These are phyloP conservation scores for Sparidentex hasta DNA, from an alignment of 2,797 vertebrate species.

Conservation along the genomic window DNA sequence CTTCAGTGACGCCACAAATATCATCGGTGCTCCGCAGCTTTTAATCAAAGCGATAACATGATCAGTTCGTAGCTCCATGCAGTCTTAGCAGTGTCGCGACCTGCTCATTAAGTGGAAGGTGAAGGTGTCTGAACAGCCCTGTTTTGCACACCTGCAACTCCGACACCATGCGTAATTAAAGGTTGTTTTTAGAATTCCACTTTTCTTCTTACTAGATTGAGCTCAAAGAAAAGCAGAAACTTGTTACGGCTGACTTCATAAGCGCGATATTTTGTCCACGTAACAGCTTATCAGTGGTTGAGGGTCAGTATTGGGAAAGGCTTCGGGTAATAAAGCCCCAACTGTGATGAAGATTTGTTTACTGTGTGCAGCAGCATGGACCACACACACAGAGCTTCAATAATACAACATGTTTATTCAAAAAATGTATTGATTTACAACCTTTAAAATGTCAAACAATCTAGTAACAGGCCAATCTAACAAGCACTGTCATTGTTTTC, in stretches of 20 bases:
- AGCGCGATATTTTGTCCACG: neutral
- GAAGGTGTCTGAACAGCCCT: neutral
- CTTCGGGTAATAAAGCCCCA: slow-evolving; percentile 1
- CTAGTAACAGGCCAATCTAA: too few relatives aligned
- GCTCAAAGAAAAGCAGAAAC: neutral
- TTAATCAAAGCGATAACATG: neutral
- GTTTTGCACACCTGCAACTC: slow-evolving; percentile 9
- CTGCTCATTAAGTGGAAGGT: neutral
- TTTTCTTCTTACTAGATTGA: neutral
- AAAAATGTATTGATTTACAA: neutral
- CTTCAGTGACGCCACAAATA: neutral
- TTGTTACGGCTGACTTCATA: neutral
- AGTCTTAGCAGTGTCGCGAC: neutral
- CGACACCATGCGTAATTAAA: neutral
- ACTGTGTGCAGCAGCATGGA: neutral
- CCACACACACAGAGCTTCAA: neutral
- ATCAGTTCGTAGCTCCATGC: neutral
- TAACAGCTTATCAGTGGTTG: neutral
- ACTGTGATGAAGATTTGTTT: neutral
- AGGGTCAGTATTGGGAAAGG: neutral
- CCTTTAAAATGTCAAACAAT: too few relatives aligned
- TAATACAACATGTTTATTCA: neutral
- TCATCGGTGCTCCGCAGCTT: neutral
- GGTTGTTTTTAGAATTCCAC: slow-evolving; percentile 1
- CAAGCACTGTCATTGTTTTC: too few relatives aligned